Base-by-base conservation (phyloP, 1,140 invertebrate species). In the Copidosoma floridanum region DNA sequence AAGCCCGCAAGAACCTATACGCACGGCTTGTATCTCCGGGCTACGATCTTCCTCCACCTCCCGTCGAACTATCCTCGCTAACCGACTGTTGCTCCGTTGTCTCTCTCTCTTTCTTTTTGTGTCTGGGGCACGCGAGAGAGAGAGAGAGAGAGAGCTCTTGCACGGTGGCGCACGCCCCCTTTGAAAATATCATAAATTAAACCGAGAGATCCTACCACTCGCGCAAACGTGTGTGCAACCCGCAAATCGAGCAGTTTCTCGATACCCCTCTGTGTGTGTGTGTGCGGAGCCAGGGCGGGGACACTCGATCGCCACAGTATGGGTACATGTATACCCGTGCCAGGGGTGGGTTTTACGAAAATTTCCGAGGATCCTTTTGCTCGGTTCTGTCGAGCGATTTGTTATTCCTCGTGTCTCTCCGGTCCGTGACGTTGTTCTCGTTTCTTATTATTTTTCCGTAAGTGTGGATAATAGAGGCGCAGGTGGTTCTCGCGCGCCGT, bases 131-230 rank as follows among this genome's bases (percentile, higher is more conserved):
- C n/a, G n/a, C n/a, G n/a, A n/a, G n/a, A n/a, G n/a, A n/a, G n/a
- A n/a, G n/a, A n/a, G n/a, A n/a, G n/a, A 20, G 38, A 38, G n/a
- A 16, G 52, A 20, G 23, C 29, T 29, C 41, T 48, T 41, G 32
- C 35, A n/a, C 43, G 18, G 14, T n/a, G 10, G 1, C 44, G 46
- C 47, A 24, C 56, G 56, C 48, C 47, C 24, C 24, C 38, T n/a
- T 26, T 7, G 46, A 35, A n/a, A n/a, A n/a, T n/a, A 51, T 52
- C 46, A 37, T 58, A 52, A 58, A 58, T 58, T 51, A 51, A n/a
- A n/a, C n/a, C n/a, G n/a, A n/a, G n/a, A n/a, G n/a, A n/a, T n/a
- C n/a, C n/a, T n/a, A n/a, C n/a, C n/a, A n/a, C n/a, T n/a, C n/a
- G n/a, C n/a, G n/a, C n/a, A n/a, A n/a, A n/a, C n/a, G n/a, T n/a